phyloP scores from a whole-genome alignment of 2,888 invertebrate species.

The Chironomus riparius region DNA sequence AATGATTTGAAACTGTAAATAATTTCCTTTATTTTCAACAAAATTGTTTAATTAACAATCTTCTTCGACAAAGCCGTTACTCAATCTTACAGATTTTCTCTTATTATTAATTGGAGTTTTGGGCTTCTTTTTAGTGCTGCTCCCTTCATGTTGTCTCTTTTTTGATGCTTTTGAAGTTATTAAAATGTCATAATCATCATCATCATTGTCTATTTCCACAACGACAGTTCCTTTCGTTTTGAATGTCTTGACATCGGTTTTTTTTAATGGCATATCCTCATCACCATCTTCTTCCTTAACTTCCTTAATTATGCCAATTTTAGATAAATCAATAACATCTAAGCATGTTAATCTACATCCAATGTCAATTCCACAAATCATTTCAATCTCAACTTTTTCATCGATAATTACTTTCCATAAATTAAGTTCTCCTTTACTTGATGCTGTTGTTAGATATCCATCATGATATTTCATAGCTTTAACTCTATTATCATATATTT shows the following conservation, averaged over 20 bases:
- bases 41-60: slow-evolving; percentile 8
- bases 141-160: slow-evolving; percentile 7
- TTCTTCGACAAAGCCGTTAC: slow-evolving; percentile 24
- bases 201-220: slow-evolving; percentile 44
- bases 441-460: slow-evolving; percentile 56
- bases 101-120: not conserved
- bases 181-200: not conserved
- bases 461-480: slow-evolving; percentile 54
- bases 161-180: not conserved
- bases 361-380: slow-evolving; percentile 52
- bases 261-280: slow-evolving; percentile 31
- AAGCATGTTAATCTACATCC: slow-evolving; percentile 68
- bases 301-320: slow-evolving; percentile 20
- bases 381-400: slow-evolving; percentile 39
- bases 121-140: not conserved
- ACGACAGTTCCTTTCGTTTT: slow-evolving; percentile 41
- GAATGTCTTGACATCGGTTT: slow-evolving; percentile 41
- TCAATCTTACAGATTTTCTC: not conserved
- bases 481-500: slow-evolving; percentile 57
- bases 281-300: slow-evolving; percentile 30
- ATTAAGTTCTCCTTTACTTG: slow-evolving; percentile 68
- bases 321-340: slow-evolving; percentile 46
- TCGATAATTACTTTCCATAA: slow-evolving; percentile 49
- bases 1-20: slow-evolving; percentile 9
- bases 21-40: not conserved